phyloP scores from a whole-genome alignment of 2,797 vertebrate species.

The Epinephelus malabaricus region DNA sequence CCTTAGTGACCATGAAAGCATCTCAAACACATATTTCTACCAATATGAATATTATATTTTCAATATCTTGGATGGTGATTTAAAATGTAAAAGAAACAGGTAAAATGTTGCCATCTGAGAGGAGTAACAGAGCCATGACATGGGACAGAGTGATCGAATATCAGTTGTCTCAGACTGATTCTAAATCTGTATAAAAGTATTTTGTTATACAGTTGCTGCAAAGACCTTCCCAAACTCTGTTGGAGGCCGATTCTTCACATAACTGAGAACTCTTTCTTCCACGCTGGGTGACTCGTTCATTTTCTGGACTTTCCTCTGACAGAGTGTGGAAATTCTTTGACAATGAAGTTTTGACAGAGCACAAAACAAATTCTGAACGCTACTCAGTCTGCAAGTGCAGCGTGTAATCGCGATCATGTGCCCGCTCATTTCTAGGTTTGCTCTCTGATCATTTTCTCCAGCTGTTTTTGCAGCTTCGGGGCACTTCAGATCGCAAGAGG shows the following conservation, averaged over 20 bases:
- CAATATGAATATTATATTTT: constrained; percentile 12
- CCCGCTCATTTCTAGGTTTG: neutral
- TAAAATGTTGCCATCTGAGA: constrained; percentile 33
- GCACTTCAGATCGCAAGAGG: neutral
- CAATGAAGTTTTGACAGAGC: neutral
- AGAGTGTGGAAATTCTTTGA: neutral
- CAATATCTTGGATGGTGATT: constrained; percentile 1
- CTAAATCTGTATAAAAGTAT: too few species aligned
- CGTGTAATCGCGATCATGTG: neutral
- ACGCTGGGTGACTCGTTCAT: neutral
- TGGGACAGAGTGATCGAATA: constrained; percentile 15
- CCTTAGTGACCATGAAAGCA: constrained; percentile 29
- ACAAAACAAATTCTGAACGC: neutral
- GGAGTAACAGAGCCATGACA: constrained; percentile 31
- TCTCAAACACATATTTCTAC: constrained; percentile 39
- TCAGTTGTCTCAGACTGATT: neutral
- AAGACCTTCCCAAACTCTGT: neutral
- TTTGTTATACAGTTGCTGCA: neutral
- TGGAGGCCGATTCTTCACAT: neutral
- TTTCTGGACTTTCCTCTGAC: constrained; percentile 16
- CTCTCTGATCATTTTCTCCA: neutral
- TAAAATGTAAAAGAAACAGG: constrained; percentile 38
- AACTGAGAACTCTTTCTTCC: neutral
- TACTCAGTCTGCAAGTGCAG: neutral
- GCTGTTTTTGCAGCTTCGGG: neutral